A percentile compares a stretch with the other conserved stretches of the same genome.
phyloP scores from a whole-genome alignment of 2,888 invertebrate genomes.

The Trilocha varians region DNA sequence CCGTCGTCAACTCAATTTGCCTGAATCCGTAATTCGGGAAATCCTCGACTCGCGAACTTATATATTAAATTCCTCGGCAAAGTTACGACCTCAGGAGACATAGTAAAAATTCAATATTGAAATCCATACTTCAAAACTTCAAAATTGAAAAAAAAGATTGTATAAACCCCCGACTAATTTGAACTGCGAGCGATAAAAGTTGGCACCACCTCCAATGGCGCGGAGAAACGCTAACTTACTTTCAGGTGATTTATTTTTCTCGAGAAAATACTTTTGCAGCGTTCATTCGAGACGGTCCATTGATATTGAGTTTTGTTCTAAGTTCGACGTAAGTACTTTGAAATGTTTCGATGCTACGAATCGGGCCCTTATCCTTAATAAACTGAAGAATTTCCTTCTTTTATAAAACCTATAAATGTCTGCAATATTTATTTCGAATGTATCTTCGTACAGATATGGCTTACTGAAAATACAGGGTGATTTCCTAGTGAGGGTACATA shows the following conservation, averaged over 20 bases:
- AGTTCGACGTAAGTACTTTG: slow-evolving; percentile 50
- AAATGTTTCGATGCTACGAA: slow-evolving; percentile 43
- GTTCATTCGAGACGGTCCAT: slow-evolving; percentile 51
- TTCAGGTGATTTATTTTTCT: slow-evolving; percentile 62
- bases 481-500: too few relatives aligned
- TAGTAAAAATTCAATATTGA: slow-evolving; percentile 64
- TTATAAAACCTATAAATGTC: too few relatives aligned
- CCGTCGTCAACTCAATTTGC: not conserved
- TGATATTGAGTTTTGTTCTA: slow-evolving; percentile 65
- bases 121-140: slow-evolving; percentile 64
- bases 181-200: slow-evolving; percentile 55
- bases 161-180: slow-evolving; percentile 49
- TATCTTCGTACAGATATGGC: too few relatives aligned
- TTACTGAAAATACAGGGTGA: too few relatives aligned
- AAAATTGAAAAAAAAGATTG: slow-evolving; percentile 37
- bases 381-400: slow-evolving; percentile 37
- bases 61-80: slow-evolving; percentile 37
- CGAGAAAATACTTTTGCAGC: slow-evolving; percentile 50
- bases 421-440: too few relatives aligned
- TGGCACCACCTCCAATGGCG: slow-evolving; percentile 49
- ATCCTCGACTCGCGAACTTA: slow-evolving; percentile 15
- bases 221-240: slow-evolving; percentile 48
- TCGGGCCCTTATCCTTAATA: slow-evolving; percentile 46
- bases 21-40: slow-evolving; percentile 1
- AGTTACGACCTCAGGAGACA: slow-evolving; percentile 35